Evolutionary conservation across 2,113 vertebrate species (phyloP), one percentile per base, ranked within the genome.

Genomic region (Cinclus mexicanus): DNA sequence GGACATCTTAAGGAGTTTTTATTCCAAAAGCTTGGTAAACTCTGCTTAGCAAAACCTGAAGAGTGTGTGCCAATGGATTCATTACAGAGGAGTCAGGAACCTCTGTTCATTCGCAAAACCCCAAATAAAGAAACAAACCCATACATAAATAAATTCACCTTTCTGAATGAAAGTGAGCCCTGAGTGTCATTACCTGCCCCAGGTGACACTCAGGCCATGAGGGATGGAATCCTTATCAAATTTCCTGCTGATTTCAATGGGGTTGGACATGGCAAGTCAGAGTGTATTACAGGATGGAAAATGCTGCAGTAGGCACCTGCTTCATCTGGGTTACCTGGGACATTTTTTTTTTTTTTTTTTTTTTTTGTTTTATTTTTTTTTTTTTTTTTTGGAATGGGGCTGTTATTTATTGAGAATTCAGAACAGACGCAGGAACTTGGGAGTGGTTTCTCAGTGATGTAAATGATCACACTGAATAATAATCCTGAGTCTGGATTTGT

Each of bases 1-100:
- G 89, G 92, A 88, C 33, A 57, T 89, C 94, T 96, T 92, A 47
- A 69, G 72, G 61, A 85, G 68, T 59, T 95, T 91, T 65, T n/a
- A 70, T 89, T 96, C 93, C 90, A 70, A 64, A 42, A 82, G 69
- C 63, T 61, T 82, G 63, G 41, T 91, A 88, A 97, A 84, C n/a
- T 46, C 10, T 74, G 65, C 93, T 96, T 31, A 71, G 87, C 26
- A 75, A 89, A 77, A 64, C 50, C 91, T 75, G 85, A 75, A 46
- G 39, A 20, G 24, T 59, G 59, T 75, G 71, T 95, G 78, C 57
- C 46, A 74, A 55, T 22, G 57, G 83, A 76, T 96, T 92, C 56
- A 46, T 69, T 55, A 35, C 47, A 63, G 9, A 64, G 83, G 68
- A 87, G 21, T 37, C 55, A 53, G 69, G 84, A 41, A 75, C 52